These are phyloP conservation scores for Xiphophorus birchmanni DNA, from an alignment of 2,797 vertebrate genomes.

Conservation along the genomic window DNA sequence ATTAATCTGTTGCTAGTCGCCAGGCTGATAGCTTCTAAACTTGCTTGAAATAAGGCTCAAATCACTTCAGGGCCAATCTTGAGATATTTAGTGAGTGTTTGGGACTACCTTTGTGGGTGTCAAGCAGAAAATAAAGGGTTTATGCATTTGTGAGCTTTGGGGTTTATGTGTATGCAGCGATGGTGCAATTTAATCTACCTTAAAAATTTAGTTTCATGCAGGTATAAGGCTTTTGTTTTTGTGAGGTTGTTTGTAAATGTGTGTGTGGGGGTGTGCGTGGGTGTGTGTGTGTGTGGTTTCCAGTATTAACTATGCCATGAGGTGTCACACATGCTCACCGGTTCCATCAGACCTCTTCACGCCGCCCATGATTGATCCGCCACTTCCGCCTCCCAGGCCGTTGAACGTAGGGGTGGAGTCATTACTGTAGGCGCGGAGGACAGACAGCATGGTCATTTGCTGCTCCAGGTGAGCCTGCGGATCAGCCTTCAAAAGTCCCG, in stretches of 20 bases:
- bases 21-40: slow-evolving; percentile 84
- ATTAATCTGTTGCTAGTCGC: slow-evolving; percentile 87
- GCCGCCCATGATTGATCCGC: slow-evolving; percentile 78
- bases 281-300: slow-evolving; percentile 19
- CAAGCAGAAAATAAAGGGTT: slow-evolving; percentile 43
- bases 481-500: slow-evolving; percentile 88
- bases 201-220: slow-evolving; percentile 26
- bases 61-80: slow-evolving; percentile 84
- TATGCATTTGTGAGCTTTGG: slow-evolving; percentile 62
- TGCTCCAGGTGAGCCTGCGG: slow-evolving; percentile 90
- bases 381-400: slow-evolving; percentile 87
- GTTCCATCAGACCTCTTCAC: slow-evolving; percentile 97
- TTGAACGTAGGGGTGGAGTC: slow-evolving; percentile 95
- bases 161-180: slow-evolving; percentile 43
- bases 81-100: slow-evolving; percentile 70
- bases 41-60: slow-evolving; percentile 85
- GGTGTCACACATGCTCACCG: slow-evolving; percentile 87
- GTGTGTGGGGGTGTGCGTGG: neutral
- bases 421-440: slow-evolving; percentile 96
- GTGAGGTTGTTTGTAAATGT: slow-evolving; percentile 13
- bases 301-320: slow-evolving; percentile 22
- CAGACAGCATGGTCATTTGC: slow-evolving; percentile 95
- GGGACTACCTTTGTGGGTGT: slow-evolving; percentile 71
- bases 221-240: slow-evolving; percentile 16
- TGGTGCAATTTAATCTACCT: slow-evolving; percentile 60